Evolutionary conservation across 92 coral and sea anemone species (phyloP), one percentile per base, ranked within the genome.

Genomic region (Actinostola sp.): DNA sequence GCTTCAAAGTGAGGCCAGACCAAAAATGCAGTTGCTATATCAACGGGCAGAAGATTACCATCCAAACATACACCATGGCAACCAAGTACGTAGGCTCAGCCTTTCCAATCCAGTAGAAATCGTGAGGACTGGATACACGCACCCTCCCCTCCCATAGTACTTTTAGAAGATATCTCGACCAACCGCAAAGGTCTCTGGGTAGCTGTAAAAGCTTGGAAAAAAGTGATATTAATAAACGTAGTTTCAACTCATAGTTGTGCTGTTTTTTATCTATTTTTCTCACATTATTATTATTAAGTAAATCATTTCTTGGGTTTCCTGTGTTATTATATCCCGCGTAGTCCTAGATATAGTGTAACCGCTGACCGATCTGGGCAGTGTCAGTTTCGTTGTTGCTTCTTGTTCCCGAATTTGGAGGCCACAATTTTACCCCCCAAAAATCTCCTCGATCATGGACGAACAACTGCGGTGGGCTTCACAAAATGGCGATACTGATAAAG

Each of bases 291-390:
- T n/a, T n/a, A n/a, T n/a, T n/a, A n/a, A n/a, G n/a, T n/a, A n/a
- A n/a, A n/a, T n/a, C n/a, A n/a, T n/a, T n/a, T n/a, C n/a, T n/a
- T n/a, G n/a, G n/a, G n/a, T n/a, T n/a, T n/a, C 63, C 63, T 57
- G 63, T 57, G 63, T 30, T 26, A 11, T 6, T 4, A 19, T 21
- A 23, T 17, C 8, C 33, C 43, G 74, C 11, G 61, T 50, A 19
- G 61, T 23, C 74, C 74, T 68, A 50, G 31, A 31, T 33, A 28
- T 5, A 20, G 48, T n/a, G 5, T 16, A 26, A 20, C 74, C 74
- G 74, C 74, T 68, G 74, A 68, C 74, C 44, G 2, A 26, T 68
- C 74, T 49, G 74, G 74, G 74, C 62, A 33, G 74, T 68, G 74
- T 39, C 74, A 68, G 20, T 29, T 14, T 57, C n/a, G n/a, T 46